Percentiles rank a stretch among this genome's conserved stretches.
Evolutionary conservation across 1,140 invertebrate species (phyloP).

Genomic region (Drosophila murphyi): DNA sequence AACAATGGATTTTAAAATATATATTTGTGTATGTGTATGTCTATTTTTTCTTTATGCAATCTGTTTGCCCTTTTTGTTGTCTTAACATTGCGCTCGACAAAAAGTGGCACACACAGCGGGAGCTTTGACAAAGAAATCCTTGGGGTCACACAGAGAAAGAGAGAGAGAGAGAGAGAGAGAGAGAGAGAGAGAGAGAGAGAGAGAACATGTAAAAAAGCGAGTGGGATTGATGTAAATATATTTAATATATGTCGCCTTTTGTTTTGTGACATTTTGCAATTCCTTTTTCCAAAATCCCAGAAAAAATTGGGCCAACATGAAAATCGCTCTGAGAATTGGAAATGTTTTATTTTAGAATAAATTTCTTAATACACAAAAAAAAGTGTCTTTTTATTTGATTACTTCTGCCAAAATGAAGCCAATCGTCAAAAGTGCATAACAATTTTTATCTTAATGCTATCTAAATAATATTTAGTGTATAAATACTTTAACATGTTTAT

Average conservation of each 20-base stretch:
- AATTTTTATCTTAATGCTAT: too few relatives aligned
- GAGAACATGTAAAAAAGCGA: conserved; percentile 3
- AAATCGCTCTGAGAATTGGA: too few relatives aligned
- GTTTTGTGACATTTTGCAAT: not conserved
- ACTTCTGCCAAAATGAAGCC: too few relatives aligned
- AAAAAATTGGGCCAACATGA: too few relatives aligned
- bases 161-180: conserved; percentile 4
- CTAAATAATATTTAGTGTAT: too few relatives aligned
- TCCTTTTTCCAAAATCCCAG: too few relatives aligned
- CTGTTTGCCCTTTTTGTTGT: conserved; percentile 41
- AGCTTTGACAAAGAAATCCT: conserved; percentile 50
- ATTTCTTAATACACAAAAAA: too few relatives aligned
- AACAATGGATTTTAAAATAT: conserved; percentile 48
- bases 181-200: conserved; percentile 6
- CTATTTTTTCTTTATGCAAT: conserved; percentile 22
- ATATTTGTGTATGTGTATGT: conserved; percentile 3
- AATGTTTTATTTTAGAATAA: too few relatives aligned
- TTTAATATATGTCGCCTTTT: not conserved
- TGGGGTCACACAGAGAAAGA: conserved; percentile 28
- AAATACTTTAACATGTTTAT: too few relatives aligned
- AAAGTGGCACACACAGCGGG: conserved; percentile 30
- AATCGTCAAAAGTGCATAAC: too few relatives aligned
- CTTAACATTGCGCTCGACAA: conserved; percentile 23
- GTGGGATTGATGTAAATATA: conserved; percentile 11
- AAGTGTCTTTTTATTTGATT: too few relatives aligned